Percentiles rank a stretch among this genome's conserved stretches.
These are phyloP conservation scores for Sciurus niger DNA, from an alignment of 2,113 vertebrate genomes.

Conservation along the genomic window DNA sequence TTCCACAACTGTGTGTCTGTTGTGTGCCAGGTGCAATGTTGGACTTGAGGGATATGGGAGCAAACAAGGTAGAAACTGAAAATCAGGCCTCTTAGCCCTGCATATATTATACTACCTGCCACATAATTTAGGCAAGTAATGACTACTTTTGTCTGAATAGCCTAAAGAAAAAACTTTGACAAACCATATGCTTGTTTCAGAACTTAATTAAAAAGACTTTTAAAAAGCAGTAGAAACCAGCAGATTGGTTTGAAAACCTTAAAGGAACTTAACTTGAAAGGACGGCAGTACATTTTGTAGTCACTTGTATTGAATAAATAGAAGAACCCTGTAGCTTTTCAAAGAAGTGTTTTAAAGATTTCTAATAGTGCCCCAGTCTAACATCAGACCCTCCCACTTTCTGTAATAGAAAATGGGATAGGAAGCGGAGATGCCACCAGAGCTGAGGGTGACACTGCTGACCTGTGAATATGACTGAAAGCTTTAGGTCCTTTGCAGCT, in stretches of 20 bases:
- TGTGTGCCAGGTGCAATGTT: not conserved
- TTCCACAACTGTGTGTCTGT: not conserved
- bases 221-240: slow-evolving; percentile 33
- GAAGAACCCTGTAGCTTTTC: not conserved
- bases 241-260: not conserved
- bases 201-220: not conserved
- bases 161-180: slow-evolving; percentile 28
- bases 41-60: not conserved
- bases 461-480: not conserved
- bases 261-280: slow-evolving; percentile 31
- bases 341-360: not conserved
- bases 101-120: not conserved
- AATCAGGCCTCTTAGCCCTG: not conserved
- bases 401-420: not conserved
- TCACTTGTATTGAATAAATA: not conserved
- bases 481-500: not conserved
- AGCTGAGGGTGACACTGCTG: not conserved
- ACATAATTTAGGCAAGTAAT: not conserved
- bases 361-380: not conserved
- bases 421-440: not conserved
- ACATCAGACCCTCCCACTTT: not conserved
- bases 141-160: not conserved
- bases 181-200: not conserved
- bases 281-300: not conserved
- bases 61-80: slow-evolving; percentile 2